Evolutionary conservation across 1,140 invertebrate genomes (phyloP).

Genomic region (Galendromus occidentalis): DNA sequence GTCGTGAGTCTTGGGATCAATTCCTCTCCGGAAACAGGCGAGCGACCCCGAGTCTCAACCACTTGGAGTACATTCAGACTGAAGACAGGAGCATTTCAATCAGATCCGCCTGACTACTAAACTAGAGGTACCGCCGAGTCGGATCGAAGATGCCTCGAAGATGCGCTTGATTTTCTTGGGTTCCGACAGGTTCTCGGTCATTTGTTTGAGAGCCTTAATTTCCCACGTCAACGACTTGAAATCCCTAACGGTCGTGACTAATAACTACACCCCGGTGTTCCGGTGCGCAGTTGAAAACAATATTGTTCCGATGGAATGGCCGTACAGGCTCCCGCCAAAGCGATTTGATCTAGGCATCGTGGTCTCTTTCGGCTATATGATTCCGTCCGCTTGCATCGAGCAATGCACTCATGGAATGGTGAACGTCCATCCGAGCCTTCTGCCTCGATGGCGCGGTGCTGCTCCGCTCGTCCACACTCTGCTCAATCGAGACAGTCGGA

Average conservation of each 20-base stretch:
- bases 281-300: slow-evolving; percentile 20
- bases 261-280: slow-evolving; percentile 15
- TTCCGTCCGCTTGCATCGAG: slow-evolving; percentile 26
- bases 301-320: slow-evolving; percentile 24
- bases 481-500: slow-evolving; percentile 53
- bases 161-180: neutral
- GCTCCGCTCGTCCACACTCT: slow-evolving; percentile 64
- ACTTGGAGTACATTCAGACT: too few species aligned
- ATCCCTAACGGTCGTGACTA: neutral
- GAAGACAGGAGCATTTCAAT: too few species aligned
- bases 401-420: slow-evolving; percentile 51
- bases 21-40: too few species aligned
- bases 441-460: slow-evolving; percentile 80
- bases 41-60: too few species aligned
- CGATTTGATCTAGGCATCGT: slow-evolving; percentile 30
- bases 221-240: neutral
- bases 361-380: slow-evolving; percentile 31
- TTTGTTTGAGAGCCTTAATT: neutral
- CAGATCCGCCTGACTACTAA: too few species aligned
- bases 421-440: slow-evolving; percentile 71
- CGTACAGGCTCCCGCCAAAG: slow-evolving; percentile 18
- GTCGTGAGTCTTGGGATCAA: too few species aligned
- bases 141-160: neutral
- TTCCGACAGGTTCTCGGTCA: neutral
- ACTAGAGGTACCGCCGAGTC: too few species aligned